These are phyloP conservation scores for Callionymus lyra DNA, from an alignment of 2,113 vertebrate species.

Conservation along the genomic window DNA sequence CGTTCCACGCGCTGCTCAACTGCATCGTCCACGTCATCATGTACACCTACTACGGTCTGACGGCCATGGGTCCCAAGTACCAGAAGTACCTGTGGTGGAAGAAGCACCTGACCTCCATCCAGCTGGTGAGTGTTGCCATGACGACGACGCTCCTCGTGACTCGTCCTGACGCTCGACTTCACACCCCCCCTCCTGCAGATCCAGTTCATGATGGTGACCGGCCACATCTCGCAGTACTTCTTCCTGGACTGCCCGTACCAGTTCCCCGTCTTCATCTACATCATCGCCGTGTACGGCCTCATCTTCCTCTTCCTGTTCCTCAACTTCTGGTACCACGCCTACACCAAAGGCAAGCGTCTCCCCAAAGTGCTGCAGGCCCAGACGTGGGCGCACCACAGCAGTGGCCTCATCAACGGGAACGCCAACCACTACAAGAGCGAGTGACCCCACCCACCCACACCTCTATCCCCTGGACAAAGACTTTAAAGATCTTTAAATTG, in stretches of 20 bases:
- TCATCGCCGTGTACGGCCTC: constrained; percentile 80
- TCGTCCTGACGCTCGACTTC: background rate
- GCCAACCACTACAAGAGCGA: constrained; percentile 51
- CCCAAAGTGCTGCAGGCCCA: constrained; percentile 76
- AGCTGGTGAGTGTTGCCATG: constrained; percentile 90
- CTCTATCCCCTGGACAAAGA: constrained; percentile 26
- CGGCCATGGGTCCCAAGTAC: constrained; percentile 84
- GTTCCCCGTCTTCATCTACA: constrained; percentile 86
- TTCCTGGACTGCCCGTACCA: constrained; percentile 85
- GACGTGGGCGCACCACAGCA: constrained; percentile 66
- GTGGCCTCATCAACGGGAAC: constrained; percentile 71
- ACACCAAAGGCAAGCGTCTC: constrained; percentile 86
- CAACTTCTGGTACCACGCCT: constrained; percentile 96
- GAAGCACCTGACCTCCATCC: constrained; percentile 89
- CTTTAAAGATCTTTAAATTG: constrained; percentile 41
- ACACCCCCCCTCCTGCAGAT: constrained; percentile 60
- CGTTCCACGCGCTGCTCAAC: constrained; percentile 94
- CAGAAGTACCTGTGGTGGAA: constrained; percentile 97
- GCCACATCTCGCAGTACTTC: constrained; percentile 87
- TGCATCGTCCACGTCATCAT: constrained; percentile 88
- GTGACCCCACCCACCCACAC: constrained; percentile 14
- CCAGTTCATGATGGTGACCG: constrained; percentile 82
- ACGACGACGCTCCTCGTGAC: too few species aligned
- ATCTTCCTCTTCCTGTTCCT: constrained; percentile 90
- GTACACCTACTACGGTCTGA: constrained; percentile 91